These are phyloP conservation scores for Lypha dubia DNA, from an alignment of 2,888 invertebrate species.

Conservation along the genomic window DNA sequence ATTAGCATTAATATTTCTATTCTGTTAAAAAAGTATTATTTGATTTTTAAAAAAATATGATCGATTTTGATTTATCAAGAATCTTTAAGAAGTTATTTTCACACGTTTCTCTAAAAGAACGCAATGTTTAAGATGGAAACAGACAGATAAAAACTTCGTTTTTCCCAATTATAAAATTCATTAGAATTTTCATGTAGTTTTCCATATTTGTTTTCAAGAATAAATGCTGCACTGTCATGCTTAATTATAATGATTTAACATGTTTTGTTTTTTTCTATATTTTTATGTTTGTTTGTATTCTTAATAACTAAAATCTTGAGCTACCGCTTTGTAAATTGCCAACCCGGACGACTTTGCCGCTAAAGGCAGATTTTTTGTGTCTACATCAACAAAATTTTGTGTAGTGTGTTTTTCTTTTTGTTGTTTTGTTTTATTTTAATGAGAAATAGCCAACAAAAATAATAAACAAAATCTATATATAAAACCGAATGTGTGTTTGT, in stretches of 20 bases:
- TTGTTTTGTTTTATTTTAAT: slow-evolving; percentile 30
- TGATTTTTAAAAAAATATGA: too few relatives aligned
- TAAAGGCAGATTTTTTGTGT: slow-evolving; percentile 26
- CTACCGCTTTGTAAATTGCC: slow-evolving; percentile 35
- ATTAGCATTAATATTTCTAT: too few relatives aligned
- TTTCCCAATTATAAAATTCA: slow-evolving; percentile 30
- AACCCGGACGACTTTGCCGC: slow-evolving; percentile 44
- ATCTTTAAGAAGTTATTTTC: slow-evolving; percentile 23
- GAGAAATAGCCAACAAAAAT: slow-evolving; percentile 44
- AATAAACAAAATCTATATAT: slow-evolving; percentile 29
- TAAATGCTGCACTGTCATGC: slow-evolving; percentile 60
- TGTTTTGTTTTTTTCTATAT: slow-evolving; percentile 36
- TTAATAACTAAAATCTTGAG: slow-evolving; percentile 28
- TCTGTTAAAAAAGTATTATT: too few relatives aligned
- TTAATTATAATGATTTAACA: slow-evolving; percentile 68
- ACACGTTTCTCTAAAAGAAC: slow-evolving; percentile 23
- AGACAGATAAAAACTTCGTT: too few relatives aligned
- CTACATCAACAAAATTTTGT: neutral
- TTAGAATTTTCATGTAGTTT: slow-evolving; percentile 39
- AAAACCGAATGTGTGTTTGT: too few relatives aligned
- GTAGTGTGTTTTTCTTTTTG: neutral
- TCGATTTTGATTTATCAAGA: neutral
- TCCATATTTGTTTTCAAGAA: neutral
- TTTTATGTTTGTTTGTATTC: too few relatives aligned
- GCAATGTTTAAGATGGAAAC: neutral